Base-by-base conservation (phyloP, 2,113 vertebrate genomes). In the Eurypyga helias region DNA sequence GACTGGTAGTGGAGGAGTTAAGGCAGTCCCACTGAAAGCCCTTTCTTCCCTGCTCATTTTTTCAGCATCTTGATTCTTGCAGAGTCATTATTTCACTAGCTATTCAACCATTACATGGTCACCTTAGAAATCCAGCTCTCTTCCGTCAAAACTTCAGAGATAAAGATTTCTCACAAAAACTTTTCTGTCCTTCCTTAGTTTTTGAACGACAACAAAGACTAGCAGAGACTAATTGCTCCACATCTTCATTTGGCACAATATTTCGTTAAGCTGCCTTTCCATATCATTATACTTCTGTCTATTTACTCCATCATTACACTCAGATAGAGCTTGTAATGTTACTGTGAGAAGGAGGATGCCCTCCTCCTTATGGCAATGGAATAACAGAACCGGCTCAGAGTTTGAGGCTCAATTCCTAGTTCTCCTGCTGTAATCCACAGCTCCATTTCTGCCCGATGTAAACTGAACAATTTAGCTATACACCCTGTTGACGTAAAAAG, bases 41-140 rank as follows among this genome's bases (percentile, higher is more conserved):
- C 33, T 62, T 79, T 77, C 51, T 73, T 83, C 76, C 54, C 38
- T 45, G 49, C 33, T 79, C 55, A 34, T 43, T 79, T 83, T 87
- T 95, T 55, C 66, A 91, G 76, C 11, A 1, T 66, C 69, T 67
- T 3, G 0, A 94, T 91, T 96, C 85, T 84, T 93, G 93, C 96
- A 97, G 91, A 95, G 91, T 95, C 92, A 95, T 92, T 94, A 96
- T 72, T 94, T 95, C 93, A 83, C 83, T 87, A 82, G 38, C 61
- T 91, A 80, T 72, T 87, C 77, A 76, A 92, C 54, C 86, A 94
- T 33, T 79, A 84, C 25, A 3, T 13, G 31, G 28, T 84, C 86
- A 92, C 72, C 83, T 95, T n/a, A 64, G 57, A 89, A 87, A 92
- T 38, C 13, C 46, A 31, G 29, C 67, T 83, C 70, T 62, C 51